phyloP scores from a whole-genome alignment of 2,888 invertebrate genomes.

The Drosophila infuscata region DNA sequence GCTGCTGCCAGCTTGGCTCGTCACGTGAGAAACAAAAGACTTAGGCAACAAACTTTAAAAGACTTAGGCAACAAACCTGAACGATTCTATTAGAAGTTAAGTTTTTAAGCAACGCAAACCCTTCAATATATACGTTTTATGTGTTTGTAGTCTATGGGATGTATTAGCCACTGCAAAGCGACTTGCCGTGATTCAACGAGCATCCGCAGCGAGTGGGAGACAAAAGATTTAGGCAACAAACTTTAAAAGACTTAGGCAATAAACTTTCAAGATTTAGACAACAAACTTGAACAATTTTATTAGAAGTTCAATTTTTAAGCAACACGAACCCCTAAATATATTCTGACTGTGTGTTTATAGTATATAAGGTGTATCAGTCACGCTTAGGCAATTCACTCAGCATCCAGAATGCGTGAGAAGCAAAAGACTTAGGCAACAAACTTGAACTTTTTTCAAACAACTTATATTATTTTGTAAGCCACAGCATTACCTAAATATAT shows the following conservation, averaged over 20 bases:
- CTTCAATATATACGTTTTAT: too few species aligned
- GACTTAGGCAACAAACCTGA: constrained; percentile 48
- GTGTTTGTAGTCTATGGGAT: background rate
- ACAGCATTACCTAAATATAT: background rate
- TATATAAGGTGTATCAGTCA: background rate
- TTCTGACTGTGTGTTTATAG: background rate
- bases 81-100: background rate
- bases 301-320: background rate
- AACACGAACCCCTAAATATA: background rate
- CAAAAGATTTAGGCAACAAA: constrained; percentile 2
- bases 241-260: constrained; percentile 43
- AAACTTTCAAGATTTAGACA: constrained; percentile 33
- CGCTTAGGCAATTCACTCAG: background rate
- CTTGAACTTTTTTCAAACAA: constrained; percentile 17
- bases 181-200: background rate
- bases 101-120: background rate
- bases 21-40: background rate
- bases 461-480: background rate
- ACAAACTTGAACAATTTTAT: background rate
- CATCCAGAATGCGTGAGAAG: background rate
- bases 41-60: constrained; percentile 20
- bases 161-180: background rate
- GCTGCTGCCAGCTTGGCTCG: constrained; percentile 5
- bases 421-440: constrained; percentile 65
- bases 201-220: background rate